Evolutionary conservation across 2,888 invertebrate species (phyloP), one percentile per base, ranked within the genome.

Genomic region (Ariolimax columbianus): DNA sequence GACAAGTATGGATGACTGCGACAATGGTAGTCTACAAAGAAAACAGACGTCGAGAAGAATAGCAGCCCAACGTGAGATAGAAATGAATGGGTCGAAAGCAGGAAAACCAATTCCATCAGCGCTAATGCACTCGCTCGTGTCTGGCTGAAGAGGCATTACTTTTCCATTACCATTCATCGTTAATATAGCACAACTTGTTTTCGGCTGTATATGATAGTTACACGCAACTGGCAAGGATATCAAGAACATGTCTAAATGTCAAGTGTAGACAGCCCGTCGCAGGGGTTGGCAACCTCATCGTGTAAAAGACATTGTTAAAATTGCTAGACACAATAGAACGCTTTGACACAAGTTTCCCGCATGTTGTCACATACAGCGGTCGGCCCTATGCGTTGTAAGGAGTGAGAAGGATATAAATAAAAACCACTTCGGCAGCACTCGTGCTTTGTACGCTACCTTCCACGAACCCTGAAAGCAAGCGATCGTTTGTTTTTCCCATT

Each of bases 21-120:
- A 51, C 75, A 47, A 51, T 26, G 47, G 33, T 9, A 75, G 17
- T 36, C 17, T 51, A 75, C 30, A 75, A 51, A 51, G 51, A 51
- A 75, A 75, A 75, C 75, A 75, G 51, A 75, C 75, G 51, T 51
- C 33, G 33, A 75, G 36, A 33, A 51, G 75, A 33, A 33, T 75
- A 51, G 19, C 51, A 75, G 36, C 43, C n/a, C 43, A 51, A 19
- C 51, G 33, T 55, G 75, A 33, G 73, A 73, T 17, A 43, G 43
- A 75, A 51, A 75, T 75, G 33, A 51, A 75, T 75, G 33, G n/a
- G 75, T 51, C 26, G 33, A 75, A 47, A 33, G 33, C 51, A 19
- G 30, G 75, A 51, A 75, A 51, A 51, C 9, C 75, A 75, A 75
- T 75, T 43, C 75, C 75, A 75, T 75, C 75, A 51, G 51, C 75